Evolutionary conservation across 1,140 invertebrate species (phyloP), one percentile per base, ranked within the genome.

Genomic region (Halictus rubicundus): DNA sequence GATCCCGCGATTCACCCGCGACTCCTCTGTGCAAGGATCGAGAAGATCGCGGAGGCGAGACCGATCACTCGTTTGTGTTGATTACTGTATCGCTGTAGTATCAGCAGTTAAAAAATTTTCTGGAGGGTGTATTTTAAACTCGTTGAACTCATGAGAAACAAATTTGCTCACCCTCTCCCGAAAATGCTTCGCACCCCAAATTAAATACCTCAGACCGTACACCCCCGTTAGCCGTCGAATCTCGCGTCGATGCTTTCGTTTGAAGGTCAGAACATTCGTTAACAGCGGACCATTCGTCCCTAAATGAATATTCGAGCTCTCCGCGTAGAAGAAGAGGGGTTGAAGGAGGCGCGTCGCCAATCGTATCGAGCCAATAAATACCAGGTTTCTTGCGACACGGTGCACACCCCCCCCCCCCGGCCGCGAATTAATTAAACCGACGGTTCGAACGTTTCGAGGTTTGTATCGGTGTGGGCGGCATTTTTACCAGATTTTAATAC

Each of bases 401-500:
- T 49, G 59, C 16, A 7, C 52, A 2, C 12, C 3, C 12, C 2
- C 32, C 39, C 46, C 39, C 9, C 23, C 27, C 21, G 16, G 3
- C 64, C 63, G 65, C 52, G 46, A 42, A 42, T 57, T 71, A 83
- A 83, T 84, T 84, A 83, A 84, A 80, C 59, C 57, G 37, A 39
- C 32, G 42, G 80, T 84, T 79, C 63, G 19, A 68, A 21, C 59
- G n/a, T 57, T 57, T 21, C n/a, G 68, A 54, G 64, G 52, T 82
- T 87, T 83, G 82, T 27, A 82, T 68, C 83, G 77, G 68, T 16
- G 81, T 85, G 76, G 77, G 68, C 65, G 83, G 80, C 57, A 78
- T 90, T 91, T 90, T 91, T 89, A 89, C 87, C 87, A 87, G 90
- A 90, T 91, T 92, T 92, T 91, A 91, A 91, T 92, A 91, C 89